Evolutionary conservation across 2,113 vertebrate species (phyloP), one percentile per base, ranked within the genome.

Genomic region (Henicopernis longicauda): DNA sequence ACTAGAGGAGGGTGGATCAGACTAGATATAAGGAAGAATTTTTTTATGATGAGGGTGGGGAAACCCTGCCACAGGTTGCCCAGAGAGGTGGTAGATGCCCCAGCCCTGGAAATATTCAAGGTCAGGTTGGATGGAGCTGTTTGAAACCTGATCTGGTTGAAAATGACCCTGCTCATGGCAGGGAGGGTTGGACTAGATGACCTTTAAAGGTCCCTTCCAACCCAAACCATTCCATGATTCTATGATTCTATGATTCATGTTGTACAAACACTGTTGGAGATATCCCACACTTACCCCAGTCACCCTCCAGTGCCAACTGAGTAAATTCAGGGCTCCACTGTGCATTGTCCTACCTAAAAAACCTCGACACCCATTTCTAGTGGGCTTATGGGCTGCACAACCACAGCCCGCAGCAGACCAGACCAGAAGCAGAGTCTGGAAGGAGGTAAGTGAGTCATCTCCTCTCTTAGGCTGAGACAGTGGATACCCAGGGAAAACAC

Each of bases 361-460:
- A 11, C 6, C n/a, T 54, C 52, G 23, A 23, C 16, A 10, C 5
- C 20, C 40, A 31, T 27, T 62, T 70, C 45, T 47, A 25, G 11
- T 0, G 3, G 44, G 25, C 7, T 65, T 4, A 25, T 25, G 34
- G 44, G n/a, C 34, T 54, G 49, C 13, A 4, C 58, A 31, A 38
- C 17, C 38, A 63, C 55, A 36, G 34, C 40, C 27, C 13, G 3
- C 29, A 44, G 44, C 18, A 71, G 50, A 45, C 9, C 31, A 31
- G 73, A 57, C 12, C 34, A 67, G 58, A 34, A 34, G 26, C 27
- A n/a, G 45, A 23, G 55, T 6, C 50, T 65, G 23, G 23, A 76
- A 82, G 36, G 40, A 27, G 15, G 5, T 1, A 0, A 63, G 19
- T 1, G 2, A 34, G 2, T 29, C 15, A 11, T 21, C 15, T 38